A percentile compares a stretch with the other conserved stretches of the same genome.
Evolutionary conservation across 1,140 invertebrate species (phyloP).

Genomic region (Lucilia cuprina): DNA sequence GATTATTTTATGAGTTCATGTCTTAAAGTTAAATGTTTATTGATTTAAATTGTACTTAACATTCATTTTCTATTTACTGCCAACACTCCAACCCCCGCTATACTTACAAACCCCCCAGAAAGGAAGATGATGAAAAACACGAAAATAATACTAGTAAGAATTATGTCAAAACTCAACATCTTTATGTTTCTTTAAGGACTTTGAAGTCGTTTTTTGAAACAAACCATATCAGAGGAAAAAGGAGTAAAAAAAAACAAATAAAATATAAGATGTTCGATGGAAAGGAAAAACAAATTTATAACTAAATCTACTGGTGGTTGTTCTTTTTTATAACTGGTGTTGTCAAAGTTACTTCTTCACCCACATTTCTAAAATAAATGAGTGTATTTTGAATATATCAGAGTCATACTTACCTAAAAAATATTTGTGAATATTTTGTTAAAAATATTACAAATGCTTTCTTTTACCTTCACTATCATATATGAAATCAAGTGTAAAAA

Average conservation of each 20-base stretch:
- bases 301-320: background rate
- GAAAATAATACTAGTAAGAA: background rate
- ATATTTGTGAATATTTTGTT: too few relatives aligned
- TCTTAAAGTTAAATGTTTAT: slow-evolving; percentile 10
- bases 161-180: slow-evolving; percentile 14
- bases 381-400: too few relatives aligned
- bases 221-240: background rate
- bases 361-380: background rate
- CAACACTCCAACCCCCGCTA: background rate
- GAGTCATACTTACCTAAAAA: too few relatives aligned
- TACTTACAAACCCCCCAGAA: background rate
- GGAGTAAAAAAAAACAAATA: background rate
- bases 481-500: too few relatives aligned
- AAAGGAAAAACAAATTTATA: background rate
- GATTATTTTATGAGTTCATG: slow-evolving; percentile 20
- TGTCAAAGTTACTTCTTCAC: background rate
- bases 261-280: background rate
- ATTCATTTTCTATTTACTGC: background rate
- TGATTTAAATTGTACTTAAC: slow-evolving; percentile 12
- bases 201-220: slow-evolving; percentile 20
- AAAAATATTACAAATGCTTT: too few relatives aligned
- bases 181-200: slow-evolving; percentile 1
- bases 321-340: background rate
- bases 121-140: background rate
- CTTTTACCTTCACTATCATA: too few relatives aligned